Conservation (phyloP, 2,888 invertebrate species). For the Megaustenia siamemsis region DNA sequence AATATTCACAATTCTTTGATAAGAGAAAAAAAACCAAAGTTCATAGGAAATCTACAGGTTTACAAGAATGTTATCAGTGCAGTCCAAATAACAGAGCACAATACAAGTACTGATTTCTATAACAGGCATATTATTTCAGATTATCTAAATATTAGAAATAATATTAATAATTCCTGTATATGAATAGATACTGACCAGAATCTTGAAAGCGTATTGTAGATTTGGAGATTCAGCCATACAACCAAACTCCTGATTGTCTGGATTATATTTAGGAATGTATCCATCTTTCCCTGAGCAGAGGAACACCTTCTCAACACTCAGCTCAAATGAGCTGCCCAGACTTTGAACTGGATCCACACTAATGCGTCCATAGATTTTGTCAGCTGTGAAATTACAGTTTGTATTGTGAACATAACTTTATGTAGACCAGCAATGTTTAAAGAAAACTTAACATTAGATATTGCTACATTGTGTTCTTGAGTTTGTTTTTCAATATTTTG, state of each 20-base stretch:
- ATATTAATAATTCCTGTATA: too few relatives aligned
- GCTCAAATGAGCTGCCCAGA: constrained; percentile 75
- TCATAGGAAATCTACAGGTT: too few relatives aligned
- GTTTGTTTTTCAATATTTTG: too few relatives aligned
- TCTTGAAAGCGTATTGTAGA: constrained; percentile 76
- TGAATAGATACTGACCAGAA: constrained; percentile 72
- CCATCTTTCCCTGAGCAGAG: constrained; percentile 79
- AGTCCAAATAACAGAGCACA: too few relatives aligned
- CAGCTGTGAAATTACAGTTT: constrained; percentile 68
- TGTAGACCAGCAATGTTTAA: too few relatives aligned
- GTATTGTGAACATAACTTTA: too few relatives aligned
- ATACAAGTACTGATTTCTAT: too few relatives aligned
- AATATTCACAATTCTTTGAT: too few relatives aligned
- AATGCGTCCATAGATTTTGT: constrained; percentile 78
- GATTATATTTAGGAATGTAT: constrained; percentile 79
- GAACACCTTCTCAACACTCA: constrained; percentile 79
- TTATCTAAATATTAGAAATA: not conserved
- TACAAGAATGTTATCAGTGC: too few relatives aligned
- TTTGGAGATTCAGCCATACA: constrained; percentile 76
- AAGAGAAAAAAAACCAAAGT: too few relatives aligned
- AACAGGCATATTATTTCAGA: not conserved
- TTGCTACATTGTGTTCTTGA: too few relatives aligned
- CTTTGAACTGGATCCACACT: constrained; percentile 77
- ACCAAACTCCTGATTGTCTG: constrained; percentile 76
- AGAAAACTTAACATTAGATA: too few relatives aligned